Evolutionary conservation across 1,140 invertebrate species (phyloP), one percentile per base, ranked within the genome.

Genomic region (Oncopodura yosiiana): DNA sequence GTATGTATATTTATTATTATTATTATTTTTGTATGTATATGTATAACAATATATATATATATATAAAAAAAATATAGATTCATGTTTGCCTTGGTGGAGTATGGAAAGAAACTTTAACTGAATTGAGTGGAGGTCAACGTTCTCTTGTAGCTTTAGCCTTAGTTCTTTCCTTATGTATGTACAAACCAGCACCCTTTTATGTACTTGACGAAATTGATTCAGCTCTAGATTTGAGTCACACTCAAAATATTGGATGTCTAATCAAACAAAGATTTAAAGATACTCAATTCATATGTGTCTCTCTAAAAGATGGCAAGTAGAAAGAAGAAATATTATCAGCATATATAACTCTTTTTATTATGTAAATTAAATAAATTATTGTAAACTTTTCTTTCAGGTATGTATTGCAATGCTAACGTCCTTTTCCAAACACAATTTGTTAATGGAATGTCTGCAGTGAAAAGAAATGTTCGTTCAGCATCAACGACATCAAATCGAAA

Each of bases 401-500:
- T 99, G 88, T 99, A 98, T 71, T 94, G 91, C 69, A 97, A 99
- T 74, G 95, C 96, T 0, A 99, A 99, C 74, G 93, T 99, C 24
- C 70, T 99, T 18, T 99, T 93, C 74, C 84, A 86, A 49, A 98
- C 95, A 0, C 82, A 83, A 65, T 97, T 99, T 71, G 80, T 91
- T 21, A 92, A 99, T 73, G 95, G 95, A 34, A 87, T 92, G 73
- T 99, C 95, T 1, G 81, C 82, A 6, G 84, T 98, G 16, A 77
- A 78, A 24, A 78, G 92, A 56, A 82, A 77, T 12, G 78, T 74
- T 1, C 66, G 37, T 50, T 5, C 27, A 32, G 12, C n/a, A n/a
- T n/a, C n/a, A n/a, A n/a, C n/a, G n/a, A n/a, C n/a, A n/a, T n/a
- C n/a, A n/a, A n/a, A n/a, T n/a, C n/a, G n/a, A n/a, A n/a, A n/a